Evolutionary conservation across 2,113 vertebrate species (phyloP).

Genomic region (Dromiciops gliroides): DNA sequence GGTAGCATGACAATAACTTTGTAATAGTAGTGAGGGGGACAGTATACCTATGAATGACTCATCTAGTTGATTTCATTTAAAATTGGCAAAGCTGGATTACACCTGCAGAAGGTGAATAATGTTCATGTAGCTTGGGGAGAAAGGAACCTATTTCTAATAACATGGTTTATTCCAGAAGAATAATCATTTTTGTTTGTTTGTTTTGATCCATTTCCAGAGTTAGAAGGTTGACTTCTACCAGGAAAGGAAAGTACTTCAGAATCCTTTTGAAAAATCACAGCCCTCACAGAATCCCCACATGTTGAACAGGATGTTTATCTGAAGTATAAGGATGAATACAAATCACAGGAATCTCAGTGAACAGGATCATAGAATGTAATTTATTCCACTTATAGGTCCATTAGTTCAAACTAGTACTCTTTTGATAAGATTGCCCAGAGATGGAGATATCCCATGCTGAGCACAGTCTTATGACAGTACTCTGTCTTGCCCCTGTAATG

Average conservation of each 20-base stretch:
- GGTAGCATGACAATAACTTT: conserved; percentile 57
- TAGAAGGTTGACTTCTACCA: conserved; percentile 62
- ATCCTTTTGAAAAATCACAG: conserved; percentile 50
- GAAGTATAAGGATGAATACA: conserved; percentile 66
- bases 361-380: conserved; percentile 48
- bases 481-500: background rate
- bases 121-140: conserved; percentile 52
- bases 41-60: conserved; percentile 51
- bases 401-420: background rate
- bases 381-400: conserved; percentile 18
- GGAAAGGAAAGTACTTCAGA: conserved; percentile 66
- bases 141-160: conserved; percentile 30
- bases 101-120: conserved; percentile 60
- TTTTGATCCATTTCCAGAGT: conserved; percentile 70
- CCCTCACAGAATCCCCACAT: conserved; percentile 54
- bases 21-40: conserved; percentile 25
- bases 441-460: background rate
- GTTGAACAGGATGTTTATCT: conserved; percentile 59
- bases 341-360: conserved; percentile 13
- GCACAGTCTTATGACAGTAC: background rate
- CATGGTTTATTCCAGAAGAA: conserved; percentile 30
- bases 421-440: background rate
- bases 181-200: conserved; percentile 57
- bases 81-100: conserved; percentile 63
- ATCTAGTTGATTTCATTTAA: conserved; percentile 69